Base-by-base conservation (phyloP, 2,113 vertebrate genomes). In the Esox niger region DNA sequence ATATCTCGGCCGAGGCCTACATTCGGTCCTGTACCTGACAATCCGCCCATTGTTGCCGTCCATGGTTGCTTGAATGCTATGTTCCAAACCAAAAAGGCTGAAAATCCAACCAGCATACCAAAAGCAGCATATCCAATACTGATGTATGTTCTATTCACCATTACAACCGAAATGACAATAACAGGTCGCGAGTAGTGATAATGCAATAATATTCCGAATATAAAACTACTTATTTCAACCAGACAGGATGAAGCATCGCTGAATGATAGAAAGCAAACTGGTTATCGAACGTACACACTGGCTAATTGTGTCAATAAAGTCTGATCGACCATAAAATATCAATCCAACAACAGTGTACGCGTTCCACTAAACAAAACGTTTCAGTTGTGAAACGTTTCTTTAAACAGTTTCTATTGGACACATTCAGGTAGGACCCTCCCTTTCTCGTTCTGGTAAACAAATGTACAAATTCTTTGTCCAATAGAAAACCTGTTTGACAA, bases 41-140 rank as follows among this genome's bases (percentile, higher is more conserved):
- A 91, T 29, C 95, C 95, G 75, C 95, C 95, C 90, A 94, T 93
- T 27, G 95, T 92, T 17, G 94, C 95, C 29, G 95, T 97, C 85
- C 87, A 93, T 0, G 94, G 93, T 80, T 97, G 95, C 31, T 81
- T 85, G 79, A 91, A 94, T 0, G 90, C 89, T n/a, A 94, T 77
- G 33, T 91, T 96, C 95, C 95, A 97, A 17, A 91, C 87, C 49
- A 95, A 63, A 84, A 97, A 97, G 73, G 91, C 93, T 56, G 94
- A 95, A 30, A 94, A 77, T 46, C 95, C 95, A 20, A 91, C 79
- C 63, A 91, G 9, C 27, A 88, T 73, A 0, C 95, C 94, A 25
- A 92, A 71, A 2, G 87, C 84, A 46, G 95, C 87, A 79, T 95
- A 96, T 0, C 83, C 91, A 61, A 94, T 80, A 68, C 93, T 93